Conservation (phyloP, 2,888 invertebrate species). For the Eretmocerus hayati region DNA sequence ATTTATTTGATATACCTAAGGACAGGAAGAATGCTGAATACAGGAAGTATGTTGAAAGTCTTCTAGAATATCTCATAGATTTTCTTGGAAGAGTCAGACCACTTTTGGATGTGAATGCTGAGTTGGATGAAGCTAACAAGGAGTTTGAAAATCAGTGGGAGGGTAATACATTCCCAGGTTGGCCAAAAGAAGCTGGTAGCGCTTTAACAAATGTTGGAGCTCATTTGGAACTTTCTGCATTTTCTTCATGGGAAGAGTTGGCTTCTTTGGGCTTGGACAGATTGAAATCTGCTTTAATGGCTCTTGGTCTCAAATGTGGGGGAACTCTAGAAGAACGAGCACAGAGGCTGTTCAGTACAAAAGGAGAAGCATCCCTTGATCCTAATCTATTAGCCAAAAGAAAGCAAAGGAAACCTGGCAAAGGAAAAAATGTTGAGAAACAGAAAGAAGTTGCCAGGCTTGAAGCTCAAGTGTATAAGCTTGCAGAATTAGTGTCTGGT, state of each 20-base stretch:
- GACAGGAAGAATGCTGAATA: constrained; percentile 85
- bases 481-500: constrained; percentile 75
- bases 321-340: constrained; percentile 97
- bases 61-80: constrained; percentile 79
- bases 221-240: constrained; percentile 95
- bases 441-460: constrained; percentile 82
- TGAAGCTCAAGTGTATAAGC: constrained; percentile 84
- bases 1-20: constrained; percentile 89
- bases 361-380: constrained; percentile 89
- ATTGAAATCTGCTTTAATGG: constrained; percentile 94
- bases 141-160: constrained; percentile 86
- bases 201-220: constrained; percentile 92
- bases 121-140: constrained; percentile 68
- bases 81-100: constrained; percentile 82
- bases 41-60: constrained; percentile 71
- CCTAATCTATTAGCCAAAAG: constrained; percentile 87
- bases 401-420: constrained; percentile 63
- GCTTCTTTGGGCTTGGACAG: constrained; percentile 95
- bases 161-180: constrained; percentile 84
- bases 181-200: constrained; percentile 93
- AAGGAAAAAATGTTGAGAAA: constrained; percentile 59
- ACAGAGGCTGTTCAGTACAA: constrained; percentile 90
- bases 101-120: constrained; percentile 71
- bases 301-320: constrained; percentile 94
- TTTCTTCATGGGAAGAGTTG: constrained; percentile 94